Percentiles rank a stretch among this genome's conserved stretches.
These are phyloP conservation scores for Palythoa caribaeorum DNA, from an alignment of 92 coral and sea anemone genomes.

Conservation along the genomic window DNA sequence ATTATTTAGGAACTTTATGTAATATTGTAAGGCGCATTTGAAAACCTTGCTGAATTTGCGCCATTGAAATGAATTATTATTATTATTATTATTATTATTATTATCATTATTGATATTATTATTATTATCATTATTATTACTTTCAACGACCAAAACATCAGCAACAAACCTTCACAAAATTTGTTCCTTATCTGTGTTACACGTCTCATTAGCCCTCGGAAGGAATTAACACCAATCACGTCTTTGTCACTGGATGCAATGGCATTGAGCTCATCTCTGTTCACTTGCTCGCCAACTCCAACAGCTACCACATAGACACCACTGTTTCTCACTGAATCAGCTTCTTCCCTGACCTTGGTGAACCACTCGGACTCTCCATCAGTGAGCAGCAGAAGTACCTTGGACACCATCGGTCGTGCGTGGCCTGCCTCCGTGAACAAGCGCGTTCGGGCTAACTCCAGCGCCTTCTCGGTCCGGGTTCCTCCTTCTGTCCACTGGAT, in stretches of 20 bases:
- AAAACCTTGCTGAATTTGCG: too few species aligned
- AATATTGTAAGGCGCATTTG: too few species aligned
- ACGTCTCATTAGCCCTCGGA: conserved; percentile 62
- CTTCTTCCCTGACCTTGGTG: conserved; percentile 2
- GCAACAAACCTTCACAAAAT: conserved; percentile 60
- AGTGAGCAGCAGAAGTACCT: conserved; percentile 31
- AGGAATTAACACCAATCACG: conserved; percentile 69
- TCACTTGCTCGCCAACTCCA: conserved; percentile 61
- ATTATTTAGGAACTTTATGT: too few species aligned
- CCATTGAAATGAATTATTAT: too few species aligned
- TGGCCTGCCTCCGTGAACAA: conserved; percentile 19
- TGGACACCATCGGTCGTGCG: conserved; percentile 14
- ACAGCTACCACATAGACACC: conserved; percentile 69
- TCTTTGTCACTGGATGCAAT: conserved; percentile 65
- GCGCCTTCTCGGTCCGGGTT: conserved; percentile 36
- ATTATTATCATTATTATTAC: too few species aligned
- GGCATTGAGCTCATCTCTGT: conserved; percentile 52
- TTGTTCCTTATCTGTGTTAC: conserved; percentile 62
- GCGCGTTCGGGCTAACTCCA: conserved; percentile 32
- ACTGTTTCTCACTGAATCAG: conserved; percentile 9
- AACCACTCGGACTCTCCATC: conserved; percentile 38
- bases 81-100: too few species aligned
- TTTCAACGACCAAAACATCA: neutral
- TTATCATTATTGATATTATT: too few species aligned
- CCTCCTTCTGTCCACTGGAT: conserved; percentile 36